Percentiles rank a stretch among this genome's conserved stretches.
These are phyloP conservation scores for Geodia barretti DNA, from an alignment of 37 sponge, comb jelly and placozoan species.

Conservation along the genomic window DNA sequence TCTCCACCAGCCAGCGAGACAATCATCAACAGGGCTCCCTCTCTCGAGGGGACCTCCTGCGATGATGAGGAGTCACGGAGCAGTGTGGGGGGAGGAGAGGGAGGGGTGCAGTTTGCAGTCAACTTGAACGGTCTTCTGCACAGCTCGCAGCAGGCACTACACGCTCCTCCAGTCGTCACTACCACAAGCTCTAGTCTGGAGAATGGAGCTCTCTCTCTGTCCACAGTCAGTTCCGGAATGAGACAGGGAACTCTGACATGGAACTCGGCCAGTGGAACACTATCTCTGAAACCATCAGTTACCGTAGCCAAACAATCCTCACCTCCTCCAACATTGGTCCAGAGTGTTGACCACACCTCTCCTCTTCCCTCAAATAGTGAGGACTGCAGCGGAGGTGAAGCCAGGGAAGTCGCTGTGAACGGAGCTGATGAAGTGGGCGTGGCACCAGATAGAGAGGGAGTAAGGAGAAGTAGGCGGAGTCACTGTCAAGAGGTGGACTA, in stretches of 20 bases:
- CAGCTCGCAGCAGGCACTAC: too few relatives aligned
- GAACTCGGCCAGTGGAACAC: neutral
- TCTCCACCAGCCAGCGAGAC: too few relatives aligned
- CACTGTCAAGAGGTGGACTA: too few relatives aligned
- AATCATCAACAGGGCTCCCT: too few relatives aligned
- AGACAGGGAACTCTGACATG: neutral
- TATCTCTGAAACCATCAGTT: neutral
- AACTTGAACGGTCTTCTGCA: neutral
- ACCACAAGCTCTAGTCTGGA: neutral
- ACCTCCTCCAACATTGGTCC: neutral
- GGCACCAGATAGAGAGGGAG: too few relatives aligned
- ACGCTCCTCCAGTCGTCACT: neutral
- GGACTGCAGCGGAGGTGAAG: too few relatives aligned
- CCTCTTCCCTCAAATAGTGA: too few relatives aligned
- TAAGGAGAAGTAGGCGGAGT: too few relatives aligned
- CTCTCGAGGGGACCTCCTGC: neutral
- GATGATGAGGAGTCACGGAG: neutral
- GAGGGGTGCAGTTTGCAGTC: neutral
- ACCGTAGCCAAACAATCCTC: neutral
- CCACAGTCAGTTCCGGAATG: neutral
- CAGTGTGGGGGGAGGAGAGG: neutral
- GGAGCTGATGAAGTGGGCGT: too few relatives aligned
- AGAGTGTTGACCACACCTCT: too few relatives aligned
- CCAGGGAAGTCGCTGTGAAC: too few relatives aligned
- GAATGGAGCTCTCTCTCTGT: neutral